Base-by-base conservation (phyloP, 2,797 vertebrate species). In the Percopsis omiscomaycus region DNA sequence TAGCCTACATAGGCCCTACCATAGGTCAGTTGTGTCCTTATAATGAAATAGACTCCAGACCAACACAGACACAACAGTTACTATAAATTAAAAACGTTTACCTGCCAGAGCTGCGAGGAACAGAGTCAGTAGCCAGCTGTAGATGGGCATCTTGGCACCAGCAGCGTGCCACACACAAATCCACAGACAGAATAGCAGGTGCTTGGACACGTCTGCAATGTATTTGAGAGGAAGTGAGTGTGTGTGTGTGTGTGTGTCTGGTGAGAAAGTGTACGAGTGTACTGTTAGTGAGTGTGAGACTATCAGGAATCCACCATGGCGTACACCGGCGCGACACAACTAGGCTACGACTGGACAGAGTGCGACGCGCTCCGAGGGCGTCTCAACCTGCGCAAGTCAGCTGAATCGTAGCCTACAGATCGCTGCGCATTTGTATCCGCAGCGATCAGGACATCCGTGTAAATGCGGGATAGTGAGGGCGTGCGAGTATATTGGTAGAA, bases 31-130 rank as follows among this genome's bases (percentile, higher is more conserved):
- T 1, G 65, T 47, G 32, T 59, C 53, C 37, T 37, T 46, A 54
- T 22, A 46, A 44, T 9, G 11, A 68, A 1, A 64, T 10, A 56
- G 37, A 47, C 32, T 0, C 1, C 32, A 37, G 4, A 28, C 27
- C 28, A 53, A 8, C 27, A 28, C 10, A 9, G 5, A 62, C 10
- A 61, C 16, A 81, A 55, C 3, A 71, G 1, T 32, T 11, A 60
- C 53, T 30, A 55, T 45, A 71, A 72, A 82, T 22, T 16, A 85
- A 85, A 75, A 83, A 83, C 74, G 67, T 83, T 89, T 88, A 93
- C 92, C 92, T 90, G 77, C 73, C 12, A 92, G 66, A 52, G 82
- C 75, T 49, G 84, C 77, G 53, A 92, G 61, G 71, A 63, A 79
- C 14, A 88, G 75, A 78, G 79, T 77, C 81, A 90, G 59, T 63